A percentile compares a stretch with the other conserved stretches of the same genome.
Conservation (phyloP, 2,888 invertebrate genomes). For the Apoderus coryli region DNA sequence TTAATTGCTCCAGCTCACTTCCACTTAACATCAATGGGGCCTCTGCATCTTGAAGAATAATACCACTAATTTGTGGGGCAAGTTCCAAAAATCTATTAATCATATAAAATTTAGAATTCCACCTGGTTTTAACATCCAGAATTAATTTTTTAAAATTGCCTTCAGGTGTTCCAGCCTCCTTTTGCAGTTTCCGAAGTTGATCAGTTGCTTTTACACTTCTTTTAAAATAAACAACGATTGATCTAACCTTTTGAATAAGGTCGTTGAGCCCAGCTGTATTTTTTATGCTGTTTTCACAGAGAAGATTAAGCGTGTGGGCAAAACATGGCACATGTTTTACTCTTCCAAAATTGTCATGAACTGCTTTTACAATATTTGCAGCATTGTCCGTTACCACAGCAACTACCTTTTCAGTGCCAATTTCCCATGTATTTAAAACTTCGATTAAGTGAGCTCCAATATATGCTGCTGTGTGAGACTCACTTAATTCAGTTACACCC, state of each 20-base stretch:
- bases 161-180: constrained; percentile 6
- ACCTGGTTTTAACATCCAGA: constrained; percentile 12
- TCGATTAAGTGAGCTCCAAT: constrained; percentile 5
- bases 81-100: constrained; percentile 10
- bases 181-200: constrained; percentile 9
- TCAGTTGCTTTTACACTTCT: constrained; percentile 12
- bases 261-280: constrained; percentile 5
- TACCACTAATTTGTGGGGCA: constrained; percentile 5
- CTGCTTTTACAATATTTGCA: constrained; percentile 16
- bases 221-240: constrained; percentile 11
- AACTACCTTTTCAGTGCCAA: constrained; percentile 14
- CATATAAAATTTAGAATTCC: constrained; percentile 13
- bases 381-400: constrained; percentile 16
- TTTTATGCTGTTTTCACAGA: constrained; percentile 12
- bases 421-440: constrained; percentile 13
- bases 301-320: constrained; percentile 16
- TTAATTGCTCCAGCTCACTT: constrained; percentile 12
- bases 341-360: constrained; percentile 14
- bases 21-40: constrained; percentile 14
- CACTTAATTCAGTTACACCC: constrained; percentile 10
- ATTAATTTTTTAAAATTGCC: constrained; percentile 9
- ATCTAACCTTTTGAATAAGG: constrained; percentile 8
- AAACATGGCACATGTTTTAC: constrained; percentile 16
- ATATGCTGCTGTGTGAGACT: constrained; percentile 13
- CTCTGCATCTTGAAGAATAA: constrained; percentile 8